Evolutionary conservation across 2,888 invertebrate species (phyloP), one percentile per base, ranked within the genome.

Genomic region (Dinocampus coccinellae): DNA sequence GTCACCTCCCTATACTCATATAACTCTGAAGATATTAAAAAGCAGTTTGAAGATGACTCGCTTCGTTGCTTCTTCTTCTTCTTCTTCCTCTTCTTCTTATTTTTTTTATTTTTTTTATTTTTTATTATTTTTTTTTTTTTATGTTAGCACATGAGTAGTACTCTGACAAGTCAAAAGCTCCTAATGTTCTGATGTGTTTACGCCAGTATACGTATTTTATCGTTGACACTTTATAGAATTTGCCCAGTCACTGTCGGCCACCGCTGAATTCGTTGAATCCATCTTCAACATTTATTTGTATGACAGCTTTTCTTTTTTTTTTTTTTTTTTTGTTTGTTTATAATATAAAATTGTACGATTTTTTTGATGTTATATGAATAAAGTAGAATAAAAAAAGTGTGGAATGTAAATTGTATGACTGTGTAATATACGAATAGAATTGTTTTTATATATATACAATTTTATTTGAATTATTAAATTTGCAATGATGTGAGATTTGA

Each of bases 31-130:
- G 80, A 82, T 83, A 86, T 86, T 85, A 85, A 86, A 86, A 84
- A 83, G 82, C 81, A 83, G 81, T 86, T 84, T 83, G 77, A 81
- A 81, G 81, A 85, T 86, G 85, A 85, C 84, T 83, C 80, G 83
- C 76, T 75, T 69, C 62, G 69, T 53, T 53, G 42, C 70, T 73
- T 69, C 60, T 60, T 58, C 26, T n/a, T 72, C 63, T 42, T 55
- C 33, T 62, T 26, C 33, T 7, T 70, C 55, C n/a, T n/a, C n/a
- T n/a, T n/a, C n/a, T n/a, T n/a, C n/a, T n/a, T n/a, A n/a, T n/a
- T n/a, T 29, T 29, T 29, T 4, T 71, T 26, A 39, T 53, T 67
- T 58, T 61, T 55, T 61, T 69, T 53, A 42, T 29, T 55, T 52
- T 16, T 67, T 58, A 39, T 57, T 55, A 57, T 62, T 47, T 26